Percentiles rank a stretch among this genome's conserved stretches.
Conservation (phyloP, 2,797 vertebrate genomes). For the Eremophila alpestris region DNA sequence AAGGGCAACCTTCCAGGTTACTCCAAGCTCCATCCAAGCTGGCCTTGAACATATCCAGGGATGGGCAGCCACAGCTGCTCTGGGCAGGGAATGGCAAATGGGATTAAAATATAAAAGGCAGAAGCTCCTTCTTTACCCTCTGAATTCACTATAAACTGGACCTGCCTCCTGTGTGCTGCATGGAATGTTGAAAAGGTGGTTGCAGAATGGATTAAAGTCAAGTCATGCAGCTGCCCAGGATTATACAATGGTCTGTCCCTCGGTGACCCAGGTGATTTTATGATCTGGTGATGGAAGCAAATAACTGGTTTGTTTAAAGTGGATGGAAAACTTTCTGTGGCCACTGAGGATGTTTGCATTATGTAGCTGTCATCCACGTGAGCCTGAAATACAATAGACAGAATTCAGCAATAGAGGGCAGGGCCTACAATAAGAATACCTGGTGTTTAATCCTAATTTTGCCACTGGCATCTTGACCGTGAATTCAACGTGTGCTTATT, state of each 20-base stretch:
- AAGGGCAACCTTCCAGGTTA: background rate
- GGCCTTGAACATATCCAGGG: background rate
- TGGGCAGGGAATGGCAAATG: background rate
- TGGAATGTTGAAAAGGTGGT: background rate
- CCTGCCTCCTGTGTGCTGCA: accelerated
- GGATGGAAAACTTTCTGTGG: background rate
- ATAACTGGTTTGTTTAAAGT: background rate
- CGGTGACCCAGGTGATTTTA: background rate
- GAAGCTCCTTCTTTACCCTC: background rate
- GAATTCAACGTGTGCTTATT: background rate
- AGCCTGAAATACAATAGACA: background rate
- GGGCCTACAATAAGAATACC: background rate
- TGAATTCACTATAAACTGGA: background rate
- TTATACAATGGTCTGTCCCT: background rate
- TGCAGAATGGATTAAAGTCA: background rate
- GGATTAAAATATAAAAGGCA: background rate
- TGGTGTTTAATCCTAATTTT: background rate
- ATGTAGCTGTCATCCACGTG: background rate
- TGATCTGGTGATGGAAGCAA: background rate
- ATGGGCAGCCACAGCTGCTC: background rate
- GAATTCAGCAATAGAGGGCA: background rate
- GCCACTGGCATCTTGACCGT: background rate
- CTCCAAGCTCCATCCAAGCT: background rate
- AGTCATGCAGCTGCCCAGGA: background rate
- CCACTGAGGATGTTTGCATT: background rate